phyloP scores from a whole-genome alignment of 2,888 invertebrate genomes.

The Orthonevra nobilis region DNA sequence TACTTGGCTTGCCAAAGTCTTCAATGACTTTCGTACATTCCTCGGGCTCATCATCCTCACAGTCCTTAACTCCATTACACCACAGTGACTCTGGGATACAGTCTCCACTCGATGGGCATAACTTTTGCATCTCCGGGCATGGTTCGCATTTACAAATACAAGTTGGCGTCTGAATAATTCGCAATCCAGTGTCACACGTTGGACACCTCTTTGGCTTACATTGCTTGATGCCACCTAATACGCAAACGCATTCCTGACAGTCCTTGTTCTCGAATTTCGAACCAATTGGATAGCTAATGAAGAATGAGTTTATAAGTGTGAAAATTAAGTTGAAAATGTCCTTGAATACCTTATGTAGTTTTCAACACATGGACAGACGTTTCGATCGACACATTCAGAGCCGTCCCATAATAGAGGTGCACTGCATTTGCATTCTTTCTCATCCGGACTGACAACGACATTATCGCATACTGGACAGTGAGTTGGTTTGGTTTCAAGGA shows the following conservation, averaged over 20 bases:
- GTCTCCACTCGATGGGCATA: conserved; percentile 88
- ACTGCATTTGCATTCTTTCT: conserved; percentile 81
- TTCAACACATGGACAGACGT: conserved; percentile 89
- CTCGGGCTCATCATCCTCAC: conserved; percentile 89
- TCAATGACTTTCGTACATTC: conserved; percentile 81
- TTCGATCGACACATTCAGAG: conserved; percentile 84
- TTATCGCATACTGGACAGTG: conserved; percentile 82
- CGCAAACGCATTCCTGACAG: conserved; percentile 90
- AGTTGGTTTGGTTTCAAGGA: conserved; percentile 59
- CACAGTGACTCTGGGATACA: conserved; percentile 86
- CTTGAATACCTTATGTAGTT: conserved; percentile 83
- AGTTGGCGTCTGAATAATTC: conserved; percentile 82
- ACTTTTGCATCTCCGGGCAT: conserved; percentile 84
- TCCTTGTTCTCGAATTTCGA: conserved; percentile 85
- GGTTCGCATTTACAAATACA: conserved; percentile 89
- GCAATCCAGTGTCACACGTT: conserved; percentile 82
- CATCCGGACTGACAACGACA: conserved; percentile 49
- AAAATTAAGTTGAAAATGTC: not conserved
- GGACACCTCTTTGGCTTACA: conserved; percentile 87
- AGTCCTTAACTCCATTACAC: conserved; percentile 91
- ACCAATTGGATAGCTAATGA: conserved; percentile 88
- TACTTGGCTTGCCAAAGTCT: conserved; percentile 65
- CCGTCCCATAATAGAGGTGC: conserved; percentile 87
- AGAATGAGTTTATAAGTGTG: no score
- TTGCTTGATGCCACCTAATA: conserved; percentile 86